These are phyloP conservation scores for Myodes glareolus DNA, from an alignment of 2,113 vertebrate genomes.

Conservation along the genomic window DNA sequence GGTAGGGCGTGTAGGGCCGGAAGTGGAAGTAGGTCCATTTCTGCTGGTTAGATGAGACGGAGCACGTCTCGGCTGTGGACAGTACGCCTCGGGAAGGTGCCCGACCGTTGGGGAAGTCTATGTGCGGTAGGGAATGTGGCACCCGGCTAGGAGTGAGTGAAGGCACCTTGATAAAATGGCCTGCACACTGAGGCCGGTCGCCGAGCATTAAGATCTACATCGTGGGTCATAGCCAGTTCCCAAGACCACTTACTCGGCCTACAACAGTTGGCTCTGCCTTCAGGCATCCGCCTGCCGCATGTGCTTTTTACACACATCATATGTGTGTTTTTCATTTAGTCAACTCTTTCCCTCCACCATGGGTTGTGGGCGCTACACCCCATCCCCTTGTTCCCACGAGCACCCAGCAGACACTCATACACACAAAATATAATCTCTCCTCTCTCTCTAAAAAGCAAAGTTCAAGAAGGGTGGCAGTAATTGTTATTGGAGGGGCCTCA, in stretches of 20 bases:
- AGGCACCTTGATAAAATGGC: too few relatives aligned
- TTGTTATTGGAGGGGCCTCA: not conserved
- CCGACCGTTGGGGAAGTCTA: not conserved
- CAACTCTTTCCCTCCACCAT: too few relatives aligned
- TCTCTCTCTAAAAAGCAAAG: not conserved
- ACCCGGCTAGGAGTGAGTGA: too few relatives aligned
- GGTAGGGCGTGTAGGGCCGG: not conserved
- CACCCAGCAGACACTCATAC: not conserved
- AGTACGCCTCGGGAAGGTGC: not conserved
- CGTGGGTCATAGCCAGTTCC: not conserved
- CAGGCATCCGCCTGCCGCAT: too few relatives aligned
- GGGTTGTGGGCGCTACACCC: too few relatives aligned
- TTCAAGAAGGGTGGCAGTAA: not conserved
- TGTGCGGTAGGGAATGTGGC: not conserved
- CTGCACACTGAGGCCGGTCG: too few relatives aligned
- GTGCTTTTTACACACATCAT: too few relatives aligned
- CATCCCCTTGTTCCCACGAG: too few relatives aligned
- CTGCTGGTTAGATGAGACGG: not conserved
- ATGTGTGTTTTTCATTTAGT: too few relatives aligned
- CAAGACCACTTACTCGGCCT: not conserved
- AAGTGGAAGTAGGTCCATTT: not conserved
- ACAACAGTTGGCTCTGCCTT: too few relatives aligned
- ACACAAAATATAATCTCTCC: not conserved
- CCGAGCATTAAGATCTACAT: not conserved
- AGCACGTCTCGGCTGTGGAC: not conserved